Conservation (phyloP, 2,113 vertebrate genomes). For the Platycercus adscitus region DNA sequence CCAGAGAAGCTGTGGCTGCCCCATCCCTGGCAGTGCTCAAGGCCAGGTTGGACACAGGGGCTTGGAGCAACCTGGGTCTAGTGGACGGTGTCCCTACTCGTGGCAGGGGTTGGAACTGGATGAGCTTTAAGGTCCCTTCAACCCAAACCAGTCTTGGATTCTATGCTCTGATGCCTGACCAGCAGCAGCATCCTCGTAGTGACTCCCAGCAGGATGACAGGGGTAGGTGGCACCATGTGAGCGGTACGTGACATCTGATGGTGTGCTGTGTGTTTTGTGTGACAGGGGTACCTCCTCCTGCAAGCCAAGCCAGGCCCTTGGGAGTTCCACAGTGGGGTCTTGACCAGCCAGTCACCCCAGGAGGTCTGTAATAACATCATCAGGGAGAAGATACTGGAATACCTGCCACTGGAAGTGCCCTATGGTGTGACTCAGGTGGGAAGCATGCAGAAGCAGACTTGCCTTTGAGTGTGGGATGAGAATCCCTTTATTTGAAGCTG, state of each 20-base stretch:
- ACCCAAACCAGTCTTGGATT: neutral
- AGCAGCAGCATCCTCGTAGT: neutral
- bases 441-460: neutral
- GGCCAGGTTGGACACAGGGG: too few relatives aligned
- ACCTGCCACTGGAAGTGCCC: slow-evolving; percentile 91
- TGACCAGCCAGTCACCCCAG: slow-evolving; percentile 90
- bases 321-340: slow-evolving; percentile 90
- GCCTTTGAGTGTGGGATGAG: accelerated
- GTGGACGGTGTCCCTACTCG: neutral
- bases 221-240: neutral
- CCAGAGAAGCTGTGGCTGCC: too few relatives aligned
- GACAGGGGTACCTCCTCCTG: slow-evolving; percentile 85
- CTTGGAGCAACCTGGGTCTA: too few relatives aligned
- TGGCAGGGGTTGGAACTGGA: neutral
- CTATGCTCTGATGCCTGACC: neutral
- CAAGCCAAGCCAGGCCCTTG: slow-evolving; percentile 87
- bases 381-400: slow-evolving; percentile 89
- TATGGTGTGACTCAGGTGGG: slow-evolving; percentile 88
- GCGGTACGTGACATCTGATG: neutral
- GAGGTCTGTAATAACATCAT: slow-evolving; percentile 87
- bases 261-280: neutral
- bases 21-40: too few relatives aligned
- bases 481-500: neutral
- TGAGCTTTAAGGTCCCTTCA: neutral
- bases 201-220: neutral